Evolutionary conservation across 2,797 vertebrate genomes (phyloP), one percentile per base, ranked within the genome.

Genomic region (Rhinophrynus dorsalis): DNA sequence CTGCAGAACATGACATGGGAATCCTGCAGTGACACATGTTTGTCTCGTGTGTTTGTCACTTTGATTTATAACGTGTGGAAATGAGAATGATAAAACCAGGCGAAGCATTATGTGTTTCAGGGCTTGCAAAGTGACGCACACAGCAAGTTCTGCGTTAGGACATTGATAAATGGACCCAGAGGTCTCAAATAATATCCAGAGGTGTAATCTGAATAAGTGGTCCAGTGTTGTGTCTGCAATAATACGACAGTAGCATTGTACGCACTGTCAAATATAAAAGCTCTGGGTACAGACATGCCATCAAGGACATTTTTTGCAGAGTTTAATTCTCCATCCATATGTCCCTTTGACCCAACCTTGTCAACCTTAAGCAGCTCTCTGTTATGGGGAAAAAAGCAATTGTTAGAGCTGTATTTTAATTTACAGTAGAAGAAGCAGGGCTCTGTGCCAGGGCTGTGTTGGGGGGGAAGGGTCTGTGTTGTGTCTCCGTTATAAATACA

Each of bases 331-430:
- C 60, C 5, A 33, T 32, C 68, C 60, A 58, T 57, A 64, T 72
- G 68, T 65, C 60, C 68, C 44, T 58, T 20, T 72, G 68, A 65
- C 60, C 60, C 5, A 61, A 72, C 68, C 68, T 72, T 72, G 68
- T 72, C 68, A 65, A 30, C 52, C 17, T 7, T 72, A 58, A 72
- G 60, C 68, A 27, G 52, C 52, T 42, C 60, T 42, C 33, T 3
- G 51, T 50, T 57, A 64, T 32, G 52, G 56, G 60, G 51, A 64
- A 51, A 72, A 64, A 51, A 72, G 51, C 52, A 58, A 56, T 58
- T 32, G 52, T 37, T 40, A 3, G 52, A 72, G 61, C n/a, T 57
- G 24, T 57, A 57, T 72, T 58, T 65, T 65, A 58, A 65, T 72
- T 65, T 72, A 56, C 30, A 42, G 52, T 38, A 40, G 32, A 54